Base-by-base conservation (phyloP, 2,888 invertebrate genomes). In the Camptogramma bilineatum region DNA sequence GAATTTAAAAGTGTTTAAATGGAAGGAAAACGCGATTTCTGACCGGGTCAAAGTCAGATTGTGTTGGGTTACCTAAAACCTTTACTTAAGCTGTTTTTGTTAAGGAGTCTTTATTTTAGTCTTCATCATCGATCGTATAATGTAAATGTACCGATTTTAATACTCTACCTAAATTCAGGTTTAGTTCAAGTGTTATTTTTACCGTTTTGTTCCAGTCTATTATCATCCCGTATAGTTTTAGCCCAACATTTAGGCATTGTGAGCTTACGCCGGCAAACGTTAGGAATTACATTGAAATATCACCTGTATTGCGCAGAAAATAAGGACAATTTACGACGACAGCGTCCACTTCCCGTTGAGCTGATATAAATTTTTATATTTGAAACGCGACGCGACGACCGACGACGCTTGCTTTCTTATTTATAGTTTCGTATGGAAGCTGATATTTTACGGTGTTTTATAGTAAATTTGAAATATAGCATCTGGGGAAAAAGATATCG, bases 261-360 rank as follows among this genome's bases (percentile, higher is more conserved):
- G 46, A 68, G 64, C 72, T 74, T 73, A 73, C 70, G 52, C 61
- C 24, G 64, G 28, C 57, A 24, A 57, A 68, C 66, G 55, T 24
- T 16, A 70, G 67, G 75, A 74, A 78, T 78, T 73, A 78, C 75
- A 58, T 52, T 81, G 80, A 81, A 83, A 80, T 82, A 83, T 83
- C 73, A 77, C 77, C 81, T 73, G 62, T 82, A 79, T 80, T 78
- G 80, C 79, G 71, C 75, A 71, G 71, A 71, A 74, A 80, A 81
- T 81, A 84, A 77, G 70, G 73, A 78, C 80, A 83, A 83, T 87
- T 87, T 84, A 85, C 72, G 68, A 54, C 63, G 72, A 74, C 74
- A 74, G 60, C 65, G 52, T 64, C 62, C 62, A 59, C 68, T 64
- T 70, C 61, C 70, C 62, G 64, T 57, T 66, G 66, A 67, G 54